Conservation (phyloP, 2,888 invertebrate species). For the Cataglyphis cursor region DNA sequence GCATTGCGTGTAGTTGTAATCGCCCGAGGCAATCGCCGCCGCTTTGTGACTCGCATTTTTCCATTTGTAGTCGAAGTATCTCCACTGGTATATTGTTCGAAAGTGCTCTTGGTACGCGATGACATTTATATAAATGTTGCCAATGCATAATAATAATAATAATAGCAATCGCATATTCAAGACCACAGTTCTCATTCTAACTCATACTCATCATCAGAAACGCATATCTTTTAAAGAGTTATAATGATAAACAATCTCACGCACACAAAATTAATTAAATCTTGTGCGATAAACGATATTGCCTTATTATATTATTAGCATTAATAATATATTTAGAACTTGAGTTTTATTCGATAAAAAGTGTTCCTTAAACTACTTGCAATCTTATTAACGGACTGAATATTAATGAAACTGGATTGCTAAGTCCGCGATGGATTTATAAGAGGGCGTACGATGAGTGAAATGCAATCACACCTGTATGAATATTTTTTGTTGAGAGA, state of each 20-base stretch:
- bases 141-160: not conserved
- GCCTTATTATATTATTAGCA: not conserved
- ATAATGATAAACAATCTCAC: not conserved
- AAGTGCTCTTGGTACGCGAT: not conserved
- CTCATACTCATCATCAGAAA: not conserved
- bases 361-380: not conserved
- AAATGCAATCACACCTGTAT: not conserved
- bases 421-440: not conserved
- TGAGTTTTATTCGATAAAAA: not conserved
- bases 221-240: not conserved
- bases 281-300: not conserved
- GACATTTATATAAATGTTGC: not conserved
- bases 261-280: not conserved
- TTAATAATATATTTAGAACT: not conserved
- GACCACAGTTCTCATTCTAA: not conserved
- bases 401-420: conserved; percentile 4
- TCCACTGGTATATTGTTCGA: not conserved
- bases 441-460: not conserved
- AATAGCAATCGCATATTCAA: not conserved
- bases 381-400: not conserved
- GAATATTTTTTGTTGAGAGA: conserved; percentile 38
- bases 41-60: not conserved
- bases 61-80: not conserved
- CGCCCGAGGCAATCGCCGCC: not conserved
- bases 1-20: not conserved